phyloP scores from a whole-genome alignment of 2,797 vertebrate genomes.

The Malacoctenus gilli region DNA sequence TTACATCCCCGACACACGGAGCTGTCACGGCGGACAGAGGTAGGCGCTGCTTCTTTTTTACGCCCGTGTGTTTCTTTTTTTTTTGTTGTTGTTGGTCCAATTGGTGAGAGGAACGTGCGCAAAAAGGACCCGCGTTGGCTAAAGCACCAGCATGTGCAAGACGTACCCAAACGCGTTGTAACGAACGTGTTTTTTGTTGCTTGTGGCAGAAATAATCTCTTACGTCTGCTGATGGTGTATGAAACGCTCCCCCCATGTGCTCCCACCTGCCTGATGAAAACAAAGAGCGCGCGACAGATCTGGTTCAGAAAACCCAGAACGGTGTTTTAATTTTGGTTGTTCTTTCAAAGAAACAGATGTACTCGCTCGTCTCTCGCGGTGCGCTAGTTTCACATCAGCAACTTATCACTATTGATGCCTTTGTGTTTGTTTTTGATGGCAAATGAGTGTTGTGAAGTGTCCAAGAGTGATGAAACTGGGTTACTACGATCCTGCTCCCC shows the following conservation, averaged over 20 bases:
- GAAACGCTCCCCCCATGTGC: not conserved
- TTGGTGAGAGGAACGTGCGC: constrained; percentile 5
- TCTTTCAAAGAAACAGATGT: constrained; percentile 33
- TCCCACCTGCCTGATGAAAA: constrained; percentile 21
- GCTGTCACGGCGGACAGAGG: constrained; percentile 62
- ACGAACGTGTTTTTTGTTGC: no score
- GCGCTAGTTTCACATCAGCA: constrained; percentile 21
- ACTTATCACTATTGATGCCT: constrained; percentile 8
- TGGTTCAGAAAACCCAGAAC: not conserved
- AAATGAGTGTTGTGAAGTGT: constrained; percentile 2
- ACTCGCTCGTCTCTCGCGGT: not conserved
- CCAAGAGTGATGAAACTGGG: constrained; percentile 5
- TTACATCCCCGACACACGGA: constrained; percentile 43
- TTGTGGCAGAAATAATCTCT: no score
- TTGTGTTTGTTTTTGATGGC: not conserved
- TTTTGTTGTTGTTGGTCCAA: no score
- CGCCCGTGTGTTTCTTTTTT: no score
- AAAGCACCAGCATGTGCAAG: not conserved
- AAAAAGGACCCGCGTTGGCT: constrained; percentile 2
- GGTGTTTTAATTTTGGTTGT: not conserved
- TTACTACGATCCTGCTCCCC: not conserved
- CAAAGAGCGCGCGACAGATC: constrained; percentile 6
- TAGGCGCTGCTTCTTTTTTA: constrained; percentile 49
- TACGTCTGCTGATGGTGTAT: no score
- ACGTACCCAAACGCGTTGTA: no score